Evolutionary conservation across 2,797 vertebrate genomes (phyloP), one percentile per base, ranked within the genome.

Genomic region (Jordanella pulchra): DNA sequence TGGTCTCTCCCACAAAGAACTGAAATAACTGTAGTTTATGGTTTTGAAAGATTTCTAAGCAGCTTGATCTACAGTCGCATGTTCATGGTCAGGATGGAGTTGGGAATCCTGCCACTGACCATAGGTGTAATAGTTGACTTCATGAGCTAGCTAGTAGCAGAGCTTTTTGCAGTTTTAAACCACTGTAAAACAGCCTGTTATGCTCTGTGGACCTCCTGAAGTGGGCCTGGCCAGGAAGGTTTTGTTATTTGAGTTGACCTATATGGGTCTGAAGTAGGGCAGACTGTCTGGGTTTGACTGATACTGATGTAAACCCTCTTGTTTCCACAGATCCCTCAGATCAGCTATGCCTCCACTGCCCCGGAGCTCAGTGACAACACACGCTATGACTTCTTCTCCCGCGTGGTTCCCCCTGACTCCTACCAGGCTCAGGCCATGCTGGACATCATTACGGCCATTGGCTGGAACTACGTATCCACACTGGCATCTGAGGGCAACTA

Each of bases 371-470:
- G 97, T 50, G 97, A 99, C 83, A 98, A 97, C 93, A 96, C 95
- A 21, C 96, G 97, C 84, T 99, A 99, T 15, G 97, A 98, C 91
- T 98, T 96, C 92, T 99, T 98, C 93, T 98, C 97, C 27, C 96
- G 97, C 0, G 97, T 98, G 78, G 97, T 99, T 12, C 97, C 97
- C 0, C 97, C 97, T 0, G 97, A 99, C 91, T 97, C 97, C 61
- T 98, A 98, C 93, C 97, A 98, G 93, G 97, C 97, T 0, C 97
- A 99, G 94, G 97, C 97, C 84, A 98, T 99, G 97, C 93, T 98
- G 76, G 97, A 99, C 90, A 97, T 99, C 0, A 96, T 98, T 85
- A 97, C 94, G 0, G 96, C 96, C 0, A 94, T 98, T 82, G 96
- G 96, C 54, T 99, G 97, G 97, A 99, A 97, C 94, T 98, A 98